Percentiles rank a stretch among this genome's conserved stretches.
Evolutionary conservation across 2,888 invertebrate species (phyloP).

Genomic region (Nemoura dubitans): DNA sequence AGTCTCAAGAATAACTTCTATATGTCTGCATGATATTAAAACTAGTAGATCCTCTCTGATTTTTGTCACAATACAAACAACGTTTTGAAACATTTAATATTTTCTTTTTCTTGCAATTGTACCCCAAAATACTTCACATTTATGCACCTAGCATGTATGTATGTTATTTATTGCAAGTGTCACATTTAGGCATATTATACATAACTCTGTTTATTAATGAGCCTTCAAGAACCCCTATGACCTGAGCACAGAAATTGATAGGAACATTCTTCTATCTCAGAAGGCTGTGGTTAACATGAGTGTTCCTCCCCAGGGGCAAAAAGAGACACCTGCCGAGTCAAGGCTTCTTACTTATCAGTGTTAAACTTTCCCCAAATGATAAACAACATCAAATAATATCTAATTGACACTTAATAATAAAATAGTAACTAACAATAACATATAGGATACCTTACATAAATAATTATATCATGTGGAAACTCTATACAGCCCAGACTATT

Average conservation of each 20-base stretch:
- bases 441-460: background rate
- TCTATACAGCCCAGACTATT: background rate
- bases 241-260: background rate
- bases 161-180: background rate
- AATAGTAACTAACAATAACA: background rate
- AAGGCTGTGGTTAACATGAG: background rate
- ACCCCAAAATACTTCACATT: background rate
- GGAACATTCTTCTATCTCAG: background rate
- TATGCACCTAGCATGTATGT: background rate
- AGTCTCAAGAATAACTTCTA: background rate
- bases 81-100: background rate
- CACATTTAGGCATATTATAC: background rate
- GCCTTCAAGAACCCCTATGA: background rate
- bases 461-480: background rate
- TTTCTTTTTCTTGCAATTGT: background rate
- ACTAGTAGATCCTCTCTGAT: background rate
- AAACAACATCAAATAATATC: constrained; percentile 12
- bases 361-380: background rate
- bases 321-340: background rate
- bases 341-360: background rate
- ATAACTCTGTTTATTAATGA: no score
- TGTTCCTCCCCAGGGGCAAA: background rate
- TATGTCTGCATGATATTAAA: background rate
- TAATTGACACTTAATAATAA: background rate
- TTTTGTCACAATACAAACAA: background rate